phyloP scores from a whole-genome alignment of 2,113 vertebrate species.

The Tetrax tetrax region DNA sequence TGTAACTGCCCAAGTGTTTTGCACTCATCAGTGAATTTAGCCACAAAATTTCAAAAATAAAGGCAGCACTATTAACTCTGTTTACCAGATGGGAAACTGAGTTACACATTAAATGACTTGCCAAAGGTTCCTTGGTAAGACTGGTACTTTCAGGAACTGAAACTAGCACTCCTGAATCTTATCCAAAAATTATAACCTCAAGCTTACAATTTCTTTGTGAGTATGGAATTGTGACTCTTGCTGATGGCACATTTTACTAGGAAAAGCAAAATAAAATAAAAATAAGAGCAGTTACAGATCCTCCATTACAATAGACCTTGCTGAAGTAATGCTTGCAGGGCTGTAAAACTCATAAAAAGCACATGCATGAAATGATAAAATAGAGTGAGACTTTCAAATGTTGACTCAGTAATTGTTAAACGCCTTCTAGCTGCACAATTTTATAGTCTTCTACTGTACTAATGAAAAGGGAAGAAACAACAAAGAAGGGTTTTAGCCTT shows the following conservation, averaged over 20 bases:
- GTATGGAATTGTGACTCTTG: not conserved
- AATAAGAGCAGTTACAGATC: slow-evolving; percentile 32
- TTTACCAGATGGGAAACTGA: not conserved
- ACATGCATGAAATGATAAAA: slow-evolving; percentile 74
- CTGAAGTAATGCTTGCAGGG: slow-evolving; percentile 60
- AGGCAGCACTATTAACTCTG: not conserved
- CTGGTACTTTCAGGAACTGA: not conserved
- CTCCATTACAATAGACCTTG: slow-evolving; percentile 29
- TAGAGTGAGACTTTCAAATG: slow-evolving; percentile 68
- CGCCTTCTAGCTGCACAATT: slow-evolving; percentile 69
- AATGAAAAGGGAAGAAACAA: slow-evolving; percentile 72
- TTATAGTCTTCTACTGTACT: slow-evolving; percentile 73
- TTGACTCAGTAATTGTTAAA: slow-evolving; percentile 73
- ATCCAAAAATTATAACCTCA: not conserved
- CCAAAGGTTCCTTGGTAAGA: not conserved
- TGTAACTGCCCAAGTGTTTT: not conserved
- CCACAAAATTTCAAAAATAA: not conserved
- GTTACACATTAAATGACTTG: not conserved
- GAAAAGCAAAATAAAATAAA: slow-evolving; percentile 7
- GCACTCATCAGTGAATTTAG: not conserved
- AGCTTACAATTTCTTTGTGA: not conserved
- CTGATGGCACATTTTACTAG: not conserved
- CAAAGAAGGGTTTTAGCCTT: slow-evolving; percentile 65
- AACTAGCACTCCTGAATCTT: not conserved
- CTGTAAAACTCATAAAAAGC: slow-evolving; percentile 71